Evolutionary conservation across 1,140 invertebrate species (phyloP), one percentile per base, ranked within the genome.

Genomic region (Monomorium pharaonis): DNA sequence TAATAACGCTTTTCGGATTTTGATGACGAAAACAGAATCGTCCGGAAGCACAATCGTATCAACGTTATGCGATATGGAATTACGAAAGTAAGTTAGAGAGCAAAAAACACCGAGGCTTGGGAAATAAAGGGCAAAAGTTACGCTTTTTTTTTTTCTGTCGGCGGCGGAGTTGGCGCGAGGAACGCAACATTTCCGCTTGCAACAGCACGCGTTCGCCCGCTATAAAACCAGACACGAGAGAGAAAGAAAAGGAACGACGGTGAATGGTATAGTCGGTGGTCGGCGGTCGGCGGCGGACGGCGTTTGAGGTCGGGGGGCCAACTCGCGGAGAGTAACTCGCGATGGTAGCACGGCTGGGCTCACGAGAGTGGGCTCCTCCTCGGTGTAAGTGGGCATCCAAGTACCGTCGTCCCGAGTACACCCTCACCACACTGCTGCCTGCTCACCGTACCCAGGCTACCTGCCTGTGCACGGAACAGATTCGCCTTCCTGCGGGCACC

Each of bases 401-500:
- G 63, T 84, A 87, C 33, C 47, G 51, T 56, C 58, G 60, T 58
- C 58, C 30, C 81, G 80, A 69, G 74, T 42, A 54, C 58, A n/a
- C 62, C n/a, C 72, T 77, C 37, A 56, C 62, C 60, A 49, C 60
- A 49, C 37, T 37, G 37, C 63, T 78, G 67, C 47, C 24, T n/a
- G 47, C 63, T 47, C 65, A 49, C 62, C 21, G 1, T 7, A 37
- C 37, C 37, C 37, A 3, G 21, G 63, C 69, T 72, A 47, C 67
- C 65, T 69, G 70, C 14, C 33, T 27, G 72, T 51, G 87, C 75
- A 58, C 69, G 51, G 65, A 81, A 70, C 62, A 84, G 78, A 87
- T 88, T 88, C 56, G 51, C 78, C 80, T 72, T 65, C 69, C 72
- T 88, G 65, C 16, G 87, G 51, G 72, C 56, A 88, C 54, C 72